Evolutionary conservation across 2,888 invertebrate species (phyloP), one percentile per base, ranked within the genome.

Genomic region (Drosophila pseudotakahashii): DNA sequence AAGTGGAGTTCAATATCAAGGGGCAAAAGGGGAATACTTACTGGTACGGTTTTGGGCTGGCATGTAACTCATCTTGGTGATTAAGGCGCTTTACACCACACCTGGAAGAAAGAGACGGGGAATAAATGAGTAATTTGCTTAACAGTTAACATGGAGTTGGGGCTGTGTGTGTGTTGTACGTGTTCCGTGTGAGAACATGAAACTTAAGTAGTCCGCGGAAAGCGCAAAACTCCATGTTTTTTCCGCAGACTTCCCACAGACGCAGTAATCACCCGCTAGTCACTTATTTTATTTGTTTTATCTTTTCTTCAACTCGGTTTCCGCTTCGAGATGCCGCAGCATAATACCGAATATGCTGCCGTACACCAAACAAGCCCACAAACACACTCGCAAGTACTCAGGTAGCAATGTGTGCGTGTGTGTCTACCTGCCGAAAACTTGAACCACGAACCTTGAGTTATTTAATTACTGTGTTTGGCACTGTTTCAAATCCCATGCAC

Each of bases 61-160:
- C 94, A 96, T 95, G 93, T 96, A 97, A 94, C 96, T 97, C 97
- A 97, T 90, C 81, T 90, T 97, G 94, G 93, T 95, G 94, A 93
- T 93, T 93, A 92, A 93, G 94, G 94, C 94, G 94, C 91, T 91
- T 93, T 93, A 94, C 94, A 94, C 93, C 93, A 93, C 94, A 93
- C 94, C 95, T 95, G 92, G 19, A 77, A 78, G 54, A 58, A 48
- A 64, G 23, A 64, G 7, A 64, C 3, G 36, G 32, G 53, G 36
- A 34, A 36, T 13, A 52, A 48, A 70, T 50, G 66, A 70, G 34
- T 66, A 63, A 54, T 63, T 45, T 42, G 42, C 34, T 50, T 48
- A 53, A 64, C 45, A 62, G 53, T 36, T 61, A 72, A 39, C 50
- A 37, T 14, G 10, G 9, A 45, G 23, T 45, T 26, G 34, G 10